phyloP scores from a whole-genome alignment of 2,797 vertebrate species.

The Urocyon cinereoargenteus region DNA sequence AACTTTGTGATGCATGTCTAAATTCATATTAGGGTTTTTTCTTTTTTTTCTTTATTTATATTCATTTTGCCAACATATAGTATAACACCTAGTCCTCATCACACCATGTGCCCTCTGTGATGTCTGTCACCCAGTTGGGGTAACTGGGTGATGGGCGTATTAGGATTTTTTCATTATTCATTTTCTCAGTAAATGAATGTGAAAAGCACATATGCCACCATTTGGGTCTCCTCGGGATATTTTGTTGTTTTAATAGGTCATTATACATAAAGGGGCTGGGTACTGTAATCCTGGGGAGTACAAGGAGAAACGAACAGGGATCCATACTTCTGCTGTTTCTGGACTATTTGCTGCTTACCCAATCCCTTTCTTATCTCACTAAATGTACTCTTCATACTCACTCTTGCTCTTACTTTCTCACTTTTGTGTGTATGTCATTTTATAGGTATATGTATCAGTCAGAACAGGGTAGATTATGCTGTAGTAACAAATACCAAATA shows the following conservation, averaged over 20 bases:
- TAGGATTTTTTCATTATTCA: background rate
- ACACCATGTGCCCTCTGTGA: too few relatives aligned
- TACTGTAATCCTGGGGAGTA: too few relatives aligned
- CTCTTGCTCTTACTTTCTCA: background rate
- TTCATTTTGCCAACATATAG: too few relatives aligned
- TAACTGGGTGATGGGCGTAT: too few relatives aligned
- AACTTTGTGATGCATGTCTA: background rate
- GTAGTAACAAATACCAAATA: too few relatives aligned
- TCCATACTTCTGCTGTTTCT: background rate
- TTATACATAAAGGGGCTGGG: background rate
- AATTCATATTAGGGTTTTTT: background rate
- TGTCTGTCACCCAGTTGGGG: too few relatives aligned
- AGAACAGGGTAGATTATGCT: background rate
- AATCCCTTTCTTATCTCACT: background rate
- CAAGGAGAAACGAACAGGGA: background rate
- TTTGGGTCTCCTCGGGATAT: rapidly evolving
- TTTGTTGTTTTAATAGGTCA: background rate
- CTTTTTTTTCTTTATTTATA: too few relatives aligned
- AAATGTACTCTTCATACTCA: background rate
- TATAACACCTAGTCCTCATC: too few relatives aligned
- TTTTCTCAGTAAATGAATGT: background rate
- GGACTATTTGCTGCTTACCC: background rate
- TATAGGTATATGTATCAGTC: background rate
- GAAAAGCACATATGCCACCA: background rate
- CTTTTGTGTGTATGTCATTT: background rate